Evolutionary conservation across 2,888 invertebrate species (phyloP).

Genomic region (Brachylomia viminalis): DNA sequence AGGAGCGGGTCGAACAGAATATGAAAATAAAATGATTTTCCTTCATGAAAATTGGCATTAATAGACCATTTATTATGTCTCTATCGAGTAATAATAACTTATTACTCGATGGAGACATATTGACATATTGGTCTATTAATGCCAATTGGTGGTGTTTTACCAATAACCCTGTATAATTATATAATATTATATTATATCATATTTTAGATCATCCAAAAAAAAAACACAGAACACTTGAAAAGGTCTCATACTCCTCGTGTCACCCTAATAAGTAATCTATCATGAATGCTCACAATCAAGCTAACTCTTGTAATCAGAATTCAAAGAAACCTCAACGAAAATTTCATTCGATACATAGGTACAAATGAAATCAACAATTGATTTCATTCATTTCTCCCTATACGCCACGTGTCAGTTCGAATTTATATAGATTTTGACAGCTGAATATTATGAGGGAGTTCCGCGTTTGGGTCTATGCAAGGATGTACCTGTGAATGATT

Average conservation of each 20-base stretch:
- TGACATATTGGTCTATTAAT: too few species aligned
- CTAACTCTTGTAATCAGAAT: conserved; percentile 23
- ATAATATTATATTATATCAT: too few species aligned
- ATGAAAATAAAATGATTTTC: neutral
- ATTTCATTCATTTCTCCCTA: conserved; percentile 16
- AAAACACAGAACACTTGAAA: neutral
- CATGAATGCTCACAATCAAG: conserved; percentile 41
- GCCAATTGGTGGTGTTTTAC: too few species aligned
- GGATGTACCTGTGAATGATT: conserved; percentile 3
- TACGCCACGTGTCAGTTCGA: neutral
- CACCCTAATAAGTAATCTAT: conserved; percentile 7
- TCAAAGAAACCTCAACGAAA: conserved; percentile 14
- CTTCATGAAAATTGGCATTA: neutral
- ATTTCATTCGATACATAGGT: conserved; percentile 33
- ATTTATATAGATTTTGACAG: conserved; percentile 16
- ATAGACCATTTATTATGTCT: neutral
- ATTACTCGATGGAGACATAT: too few species aligned
- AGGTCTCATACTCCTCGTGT: neutral
- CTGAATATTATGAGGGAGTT: conserved; percentile 18
- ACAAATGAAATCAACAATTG: conserved; percentile 40
- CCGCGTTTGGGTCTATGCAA: neutral
- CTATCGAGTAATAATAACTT: too few species aligned
- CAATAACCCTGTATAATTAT: too few species aligned
- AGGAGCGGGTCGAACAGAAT: too few species aligned
- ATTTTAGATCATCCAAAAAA: too few species aligned